These are phyloP conservation scores for Scaptomyza graminum DNA, from an alignment of 1,140 invertebrate species.

Conservation along the genomic window DNA sequence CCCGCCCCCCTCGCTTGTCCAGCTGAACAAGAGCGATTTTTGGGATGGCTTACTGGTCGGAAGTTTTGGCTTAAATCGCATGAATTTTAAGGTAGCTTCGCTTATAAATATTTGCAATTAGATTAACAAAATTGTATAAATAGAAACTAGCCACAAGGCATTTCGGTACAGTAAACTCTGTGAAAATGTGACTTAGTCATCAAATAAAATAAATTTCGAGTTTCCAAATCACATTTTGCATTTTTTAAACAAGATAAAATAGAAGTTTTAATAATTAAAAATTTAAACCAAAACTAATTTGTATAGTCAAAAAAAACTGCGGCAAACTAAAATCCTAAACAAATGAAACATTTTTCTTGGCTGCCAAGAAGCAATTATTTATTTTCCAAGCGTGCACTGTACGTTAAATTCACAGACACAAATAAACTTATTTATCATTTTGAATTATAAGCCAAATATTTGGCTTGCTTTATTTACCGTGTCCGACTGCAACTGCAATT, in stretches of 20 bases:
- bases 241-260: no score
- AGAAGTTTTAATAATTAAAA: no score
- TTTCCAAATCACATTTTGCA: no score
- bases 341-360: no score
- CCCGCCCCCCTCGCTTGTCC: not conserved
- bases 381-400: not conserved
- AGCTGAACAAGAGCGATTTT: conserved; percentile 11
- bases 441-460: conserved; percentile 9
- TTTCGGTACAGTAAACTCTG: not conserved
- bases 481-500: conserved; percentile 12
- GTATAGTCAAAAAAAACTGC: no score
- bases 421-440: conserved; percentile 5
- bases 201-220: no score
- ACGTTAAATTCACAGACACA: not conserved
- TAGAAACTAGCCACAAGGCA: conserved; percentile 6
- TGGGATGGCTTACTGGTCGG: not conserved
- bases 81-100: conserved; percentile 29
- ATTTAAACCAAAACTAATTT: no score
- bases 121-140: conserved; percentile 44
- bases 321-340: no score
- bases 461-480: conserved; percentile 15
- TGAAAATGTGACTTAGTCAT: not conserved
- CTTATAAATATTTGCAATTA: conserved; percentile 32
- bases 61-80: conserved; percentile 18
- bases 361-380: no score